Evolutionary conservation across 2,113 vertebrate species (phyloP), one percentile per base, ranked within the genome.

Genomic region (Pseudorectes ferrugineus): DNA sequence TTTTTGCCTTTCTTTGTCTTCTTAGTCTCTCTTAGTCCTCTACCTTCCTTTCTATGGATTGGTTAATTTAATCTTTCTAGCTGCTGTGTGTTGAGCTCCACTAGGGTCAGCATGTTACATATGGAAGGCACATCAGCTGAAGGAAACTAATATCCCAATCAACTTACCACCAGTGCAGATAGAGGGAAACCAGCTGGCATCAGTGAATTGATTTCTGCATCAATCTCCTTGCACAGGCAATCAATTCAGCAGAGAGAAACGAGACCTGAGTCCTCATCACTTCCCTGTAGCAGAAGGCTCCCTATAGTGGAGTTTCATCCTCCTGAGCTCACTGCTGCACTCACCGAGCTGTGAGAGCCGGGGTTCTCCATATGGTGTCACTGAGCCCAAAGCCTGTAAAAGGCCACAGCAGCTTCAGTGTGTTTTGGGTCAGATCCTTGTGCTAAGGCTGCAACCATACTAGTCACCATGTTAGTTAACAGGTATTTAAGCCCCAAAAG

Each of bases 181-280:
- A 57, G 83, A 82, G 38, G 46, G 74, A 93, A 89, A 73, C 52
- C 81, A 89, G n/a, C 73, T 94, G 93, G 87, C 51, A 33, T 5
- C 26, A 87, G 62, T 15, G 81, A 76, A 94, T 94, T 78, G 81
- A 79, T 91, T 85, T 89, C 77, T 89, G 70, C 89, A 89, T 93
- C 87, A 70, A 3, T 88, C 71, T 94, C 52, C 73, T 72, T 70
- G 81, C 58, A n/a, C 33, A 43, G 49, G 17, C 74, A 91, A 59
- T 77, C 83, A 73, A 0, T 87, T 89, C 74, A 68, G 45, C 25
- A 20, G 54, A 45, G 70, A 87, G 81, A 82, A 95, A 85, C 0
- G 5, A 85, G 81, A 76, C 33, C 51, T 3, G 61, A 73, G 87
- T 68, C 74, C 54, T 82, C 81, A 33, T 45, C 36, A 2, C 45